Conservation (phyloP, 1,140 invertebrate genomes). For the Apis florea region DNA sequence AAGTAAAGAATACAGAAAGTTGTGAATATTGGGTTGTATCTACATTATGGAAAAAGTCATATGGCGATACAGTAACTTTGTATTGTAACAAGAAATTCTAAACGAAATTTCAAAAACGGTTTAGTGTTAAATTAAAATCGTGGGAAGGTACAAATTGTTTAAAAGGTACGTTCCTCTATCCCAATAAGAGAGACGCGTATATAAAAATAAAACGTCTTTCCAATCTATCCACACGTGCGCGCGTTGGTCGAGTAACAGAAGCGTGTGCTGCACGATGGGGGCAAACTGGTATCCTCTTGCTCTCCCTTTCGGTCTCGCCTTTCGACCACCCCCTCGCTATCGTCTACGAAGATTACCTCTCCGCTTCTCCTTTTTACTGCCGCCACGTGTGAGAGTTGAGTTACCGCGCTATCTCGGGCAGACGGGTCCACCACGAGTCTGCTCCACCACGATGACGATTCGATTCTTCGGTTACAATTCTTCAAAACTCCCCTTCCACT, state of each 20-base stretch:
- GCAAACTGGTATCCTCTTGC: background rate
- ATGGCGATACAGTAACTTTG: too few relatives aligned
- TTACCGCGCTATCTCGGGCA: slow-evolving; percentile 62
- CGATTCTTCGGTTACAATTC: slow-evolving; percentile 15
- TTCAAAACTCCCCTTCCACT: background rate
- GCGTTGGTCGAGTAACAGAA: background rate
- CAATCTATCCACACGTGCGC: too few relatives aligned
- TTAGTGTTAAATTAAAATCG: too few relatives aligned
- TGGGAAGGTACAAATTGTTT: too few relatives aligned
- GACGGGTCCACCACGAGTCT: slow-evolving; percentile 49
- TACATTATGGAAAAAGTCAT: too few relatives aligned
- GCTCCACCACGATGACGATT: slow-evolving; percentile 1
- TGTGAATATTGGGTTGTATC: too few relatives aligned
- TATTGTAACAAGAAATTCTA: too few relatives aligned
- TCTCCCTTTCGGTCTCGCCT: slow-evolving; percentile 31
- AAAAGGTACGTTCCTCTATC: too few relatives aligned
- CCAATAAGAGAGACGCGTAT: too few relatives aligned
- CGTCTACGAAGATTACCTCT: slow-evolving; percentile 49
- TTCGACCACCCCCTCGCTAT: slow-evolving; percentile 26
- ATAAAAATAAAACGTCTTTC: too few relatives aligned
- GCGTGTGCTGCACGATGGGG: background rate
- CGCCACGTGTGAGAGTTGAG: slow-evolving; percentile 60
- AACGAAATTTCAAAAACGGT: too few relatives aligned
- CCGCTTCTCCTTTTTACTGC: slow-evolving; percentile 39
- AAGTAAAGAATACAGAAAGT: too few relatives aligned